Evolutionary conservation across 2,888 invertebrate genomes (phyloP), one percentile per base, ranked within the genome.

Genomic region (Ichneumoninae sp.): DNA sequence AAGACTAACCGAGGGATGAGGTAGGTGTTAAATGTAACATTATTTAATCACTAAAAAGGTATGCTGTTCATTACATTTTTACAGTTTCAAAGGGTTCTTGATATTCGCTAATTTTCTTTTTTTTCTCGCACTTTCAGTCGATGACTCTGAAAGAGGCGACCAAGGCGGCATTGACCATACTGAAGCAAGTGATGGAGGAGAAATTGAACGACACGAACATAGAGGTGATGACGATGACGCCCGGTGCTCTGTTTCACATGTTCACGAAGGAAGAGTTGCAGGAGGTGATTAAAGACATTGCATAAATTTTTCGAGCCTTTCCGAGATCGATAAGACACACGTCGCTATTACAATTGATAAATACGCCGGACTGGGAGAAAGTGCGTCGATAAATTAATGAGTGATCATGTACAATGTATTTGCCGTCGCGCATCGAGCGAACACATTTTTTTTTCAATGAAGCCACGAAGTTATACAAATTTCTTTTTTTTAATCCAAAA

Each of bases 171-270:
- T 95, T 99, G 77, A 98, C 97, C 13, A 99, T 99, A 90, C 95
- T 99, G 30, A 99, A 99, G 94, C 99, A 99, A 94, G 99, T 99
- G 0, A 99, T 99, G 99, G 99, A 99, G 93, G 99, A 99, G 94
- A 99, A 99, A 94, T 94, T 99, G 1, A 99, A 97, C 85, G 97
- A 98, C 84, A 98, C 97, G 79, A 99, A 99, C 94, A 99, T 99
- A 76, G 99, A 99, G 95, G 98, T 99, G 87, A 98, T 98, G 94
- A 98, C 98, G 50, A 98, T 99, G 95, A 98, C 98, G 0, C 97
- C 97, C 0, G 95, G 95, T 33, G 96, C 95, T 30, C 95, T 97
- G 90, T 99, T 98, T 94, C 97, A 98, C 90, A 98, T 99, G 98
- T 97, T 97, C 92, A 95, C 96, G 2, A 97, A 98, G 94, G 97